phyloP scores from a whole-genome alignment of 2,888 invertebrate genomes.

The Seladonia tumulorum region DNA sequence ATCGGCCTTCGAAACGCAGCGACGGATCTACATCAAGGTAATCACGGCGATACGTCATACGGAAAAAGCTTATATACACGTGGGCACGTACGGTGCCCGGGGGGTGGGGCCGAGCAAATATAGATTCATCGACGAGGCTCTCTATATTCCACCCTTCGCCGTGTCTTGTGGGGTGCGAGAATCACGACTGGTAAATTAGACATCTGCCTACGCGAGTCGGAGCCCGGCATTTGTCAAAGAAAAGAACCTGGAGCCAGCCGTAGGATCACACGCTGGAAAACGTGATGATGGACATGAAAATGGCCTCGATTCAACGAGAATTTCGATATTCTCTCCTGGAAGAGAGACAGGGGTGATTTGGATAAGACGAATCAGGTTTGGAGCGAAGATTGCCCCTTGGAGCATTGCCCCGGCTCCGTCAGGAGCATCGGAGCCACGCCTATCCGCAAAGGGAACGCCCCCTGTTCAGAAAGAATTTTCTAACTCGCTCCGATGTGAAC shows the following conservation, averaged over 20 bases:
- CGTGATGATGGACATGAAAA: background rate
- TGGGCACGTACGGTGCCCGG: background rate
- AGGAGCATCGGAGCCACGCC: background rate
- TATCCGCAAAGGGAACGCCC: background rate
- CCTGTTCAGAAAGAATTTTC: background rate
- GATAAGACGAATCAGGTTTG: background rate
- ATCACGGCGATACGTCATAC: constrained; percentile 78
- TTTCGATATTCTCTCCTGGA: background rate
- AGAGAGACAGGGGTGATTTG: background rate
- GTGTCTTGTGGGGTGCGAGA: constrained; percentile 60
- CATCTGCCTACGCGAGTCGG: constrained; percentile 67
- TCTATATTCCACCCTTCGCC: constrained; percentile 40
- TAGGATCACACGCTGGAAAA: background rate
- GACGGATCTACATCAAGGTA: constrained; percentile 77
- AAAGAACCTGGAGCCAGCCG: background rate
- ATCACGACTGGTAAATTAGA: constrained; percentile 78
- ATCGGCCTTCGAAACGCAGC: constrained; percentile 57
- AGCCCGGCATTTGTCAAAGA: constrained; percentile 75
- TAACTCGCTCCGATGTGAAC: background rate
- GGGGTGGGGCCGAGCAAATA: constrained; percentile 28
- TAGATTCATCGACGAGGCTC: constrained; percentile 62
- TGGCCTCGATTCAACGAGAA: background rate
- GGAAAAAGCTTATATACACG: constrained; percentile 59
- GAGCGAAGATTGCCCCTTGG: background rate
- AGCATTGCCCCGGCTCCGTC: background rate